Conservation (phyloP, 2,888 invertebrate genomes). For the Iselma pallidipennis region DNA sequence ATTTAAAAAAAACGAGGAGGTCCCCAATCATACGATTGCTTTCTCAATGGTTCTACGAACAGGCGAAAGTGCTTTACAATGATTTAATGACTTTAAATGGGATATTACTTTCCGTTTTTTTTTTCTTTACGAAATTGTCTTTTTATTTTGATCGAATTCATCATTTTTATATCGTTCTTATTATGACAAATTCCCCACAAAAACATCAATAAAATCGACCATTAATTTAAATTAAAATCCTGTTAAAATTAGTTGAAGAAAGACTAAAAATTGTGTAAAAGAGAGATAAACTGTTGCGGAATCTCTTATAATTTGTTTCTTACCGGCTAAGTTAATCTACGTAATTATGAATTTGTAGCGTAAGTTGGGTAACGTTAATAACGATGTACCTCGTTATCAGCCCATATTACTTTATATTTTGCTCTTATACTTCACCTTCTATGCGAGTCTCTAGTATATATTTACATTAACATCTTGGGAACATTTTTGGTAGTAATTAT, state of each 20-base stretch:
- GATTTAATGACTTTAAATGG: slow-evolving; percentile 46
- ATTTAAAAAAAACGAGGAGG: slow-evolving; percentile 20
- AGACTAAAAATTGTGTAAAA: not conserved
- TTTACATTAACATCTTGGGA: slow-evolving; percentile 25
- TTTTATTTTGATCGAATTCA: slow-evolving; percentile 10
- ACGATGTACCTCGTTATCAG: not conserved
- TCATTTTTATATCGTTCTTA: not conserved
- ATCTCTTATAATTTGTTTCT: not conserved
- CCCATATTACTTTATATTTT: not conserved
- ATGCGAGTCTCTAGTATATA: slow-evolving; percentile 1
- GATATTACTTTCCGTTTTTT: slow-evolving; percentile 39
- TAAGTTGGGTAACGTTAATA: not conserved
- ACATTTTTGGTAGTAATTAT: slow-evolving; percentile 26
- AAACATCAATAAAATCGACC: not conserved
- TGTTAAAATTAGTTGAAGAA: not conserved
- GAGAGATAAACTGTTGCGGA: too few relatives aligned
- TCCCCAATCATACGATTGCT: slow-evolving; percentile 40
- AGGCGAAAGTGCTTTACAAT: slow-evolving; percentile 43
- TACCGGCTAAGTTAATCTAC: not conserved
- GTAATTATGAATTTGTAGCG: not conserved
- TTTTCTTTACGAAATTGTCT: slow-evolving; percentile 29
- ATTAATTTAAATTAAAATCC: not conserved
- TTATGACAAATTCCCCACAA: not conserved
- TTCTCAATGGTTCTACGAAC: slow-evolving; percentile 37
- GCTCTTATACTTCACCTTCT: not conserved